These are phyloP conservation scores for Triplophysa rosa DNA, from an alignment of 2,113 vertebrate species.

Conservation along the genomic window DNA sequence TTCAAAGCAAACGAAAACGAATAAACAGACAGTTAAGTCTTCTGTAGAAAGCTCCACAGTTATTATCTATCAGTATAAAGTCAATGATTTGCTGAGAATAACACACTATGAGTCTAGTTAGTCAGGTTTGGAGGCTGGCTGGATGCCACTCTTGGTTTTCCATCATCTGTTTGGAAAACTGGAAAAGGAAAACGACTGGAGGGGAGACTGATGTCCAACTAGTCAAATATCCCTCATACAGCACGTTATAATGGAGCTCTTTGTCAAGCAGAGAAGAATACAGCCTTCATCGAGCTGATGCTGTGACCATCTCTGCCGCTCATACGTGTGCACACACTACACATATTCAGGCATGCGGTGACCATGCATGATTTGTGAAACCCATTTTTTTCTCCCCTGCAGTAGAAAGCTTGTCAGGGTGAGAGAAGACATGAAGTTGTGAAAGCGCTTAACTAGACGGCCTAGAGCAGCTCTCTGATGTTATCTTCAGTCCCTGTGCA, in stretches of 20 bases:
- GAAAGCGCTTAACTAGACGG: slow-evolving; percentile 42
- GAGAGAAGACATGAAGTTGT: slow-evolving; percentile 2
- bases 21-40: background rate
- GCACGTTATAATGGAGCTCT: slow-evolving; percentile 60
- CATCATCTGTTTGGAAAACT: slow-evolving; percentile 41
- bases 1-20: background rate
- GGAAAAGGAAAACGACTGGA: slow-evolving; percentile 47
- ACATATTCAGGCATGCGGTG: slow-evolving; percentile 41
- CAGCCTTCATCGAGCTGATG: slow-evolving; percentile 59
- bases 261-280: slow-evolving; percentile 65
- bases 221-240: slow-evolving; percentile 52
- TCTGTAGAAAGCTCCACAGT: background rate
- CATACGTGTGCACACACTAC: slow-evolving; percentile 38
- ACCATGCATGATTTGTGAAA: slow-evolving; percentile 54
- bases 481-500: slow-evolving; percentile 30
- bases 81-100: background rate
- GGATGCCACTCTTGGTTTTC: slow-evolving; percentile 19
- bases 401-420: slow-evolving; percentile 21
- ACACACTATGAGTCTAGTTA: background rate
- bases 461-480: slow-evolving; percentile 25
- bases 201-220: slow-evolving; percentile 44
- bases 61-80: too few species aligned
- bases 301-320: slow-evolving; percentile 52
- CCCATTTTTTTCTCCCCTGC: slow-evolving; percentile 27
- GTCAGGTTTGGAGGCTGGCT: slow-evolving; percentile 14